phyloP scores from a whole-genome alignment of 92 coral and sea anemone species.

The Chrysogorgia sp. region DNA sequence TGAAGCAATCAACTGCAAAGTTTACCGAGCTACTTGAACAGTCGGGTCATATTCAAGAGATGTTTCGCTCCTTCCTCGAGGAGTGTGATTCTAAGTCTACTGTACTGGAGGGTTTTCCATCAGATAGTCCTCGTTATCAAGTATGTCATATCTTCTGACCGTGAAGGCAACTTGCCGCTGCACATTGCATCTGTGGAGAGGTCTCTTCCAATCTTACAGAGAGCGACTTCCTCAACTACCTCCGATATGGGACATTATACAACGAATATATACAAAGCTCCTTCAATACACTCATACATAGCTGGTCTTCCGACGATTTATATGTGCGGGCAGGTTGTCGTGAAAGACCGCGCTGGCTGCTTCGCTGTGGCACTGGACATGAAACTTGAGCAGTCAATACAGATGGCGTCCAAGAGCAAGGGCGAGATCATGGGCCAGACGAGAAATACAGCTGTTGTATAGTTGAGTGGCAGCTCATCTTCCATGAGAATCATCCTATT shows the following conservation, averaged over 20 bases:
- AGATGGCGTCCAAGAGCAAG: background rate
- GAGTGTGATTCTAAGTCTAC: background rate
- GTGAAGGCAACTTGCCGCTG: background rate
- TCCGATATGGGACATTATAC: background rate
- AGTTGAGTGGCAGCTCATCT: background rate
- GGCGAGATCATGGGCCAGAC: background rate
- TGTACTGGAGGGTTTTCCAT: background rate
- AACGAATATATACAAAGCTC: background rate
- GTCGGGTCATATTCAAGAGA: background rate
- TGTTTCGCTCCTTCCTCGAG: background rate
- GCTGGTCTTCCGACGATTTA: background rate
- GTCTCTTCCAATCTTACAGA: background rate
- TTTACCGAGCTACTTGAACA: background rate
- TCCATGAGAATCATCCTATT: background rate
- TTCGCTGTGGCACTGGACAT: background rate
- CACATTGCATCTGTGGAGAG: background rate
- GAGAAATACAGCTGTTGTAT: background rate
- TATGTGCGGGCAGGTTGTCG: background rate
- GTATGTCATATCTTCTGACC: background rate
- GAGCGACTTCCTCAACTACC: background rate
- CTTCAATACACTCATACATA: background rate
- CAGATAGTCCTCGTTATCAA: background rate
- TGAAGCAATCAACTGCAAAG: background rate
- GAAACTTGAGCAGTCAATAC: background rate
- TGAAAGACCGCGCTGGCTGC: background rate